Evolutionary conservation across 1,140 invertebrate genomes (phyloP), one percentile per base, ranked within the genome.

Genomic region (Neodiprion lecontei): DNA sequence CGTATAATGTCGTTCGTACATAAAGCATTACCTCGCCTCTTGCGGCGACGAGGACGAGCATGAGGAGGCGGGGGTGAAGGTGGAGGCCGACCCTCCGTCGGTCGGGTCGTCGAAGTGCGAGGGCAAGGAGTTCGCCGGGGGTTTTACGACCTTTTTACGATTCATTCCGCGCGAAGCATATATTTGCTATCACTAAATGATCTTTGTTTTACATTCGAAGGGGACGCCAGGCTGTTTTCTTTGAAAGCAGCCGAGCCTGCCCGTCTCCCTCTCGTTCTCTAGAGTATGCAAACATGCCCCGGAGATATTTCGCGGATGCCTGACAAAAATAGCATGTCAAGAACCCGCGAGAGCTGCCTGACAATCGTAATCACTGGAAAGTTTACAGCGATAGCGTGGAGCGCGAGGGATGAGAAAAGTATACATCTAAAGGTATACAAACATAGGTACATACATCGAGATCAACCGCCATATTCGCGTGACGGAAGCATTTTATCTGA

Each of bases 181-280:
- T 71, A 71, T 71, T 71, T 71, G 70, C 70, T 71, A 71, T 71
- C 70, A 48, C 23, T 21, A 48, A 71, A 71, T 71, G 70, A 71
- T 71, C 70, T 71, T 71, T 71, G 70, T 71, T 71, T 71, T 50
- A 71, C 70, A 71, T 71, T 50, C 40, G 48, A 49, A n/a, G 17
- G 48, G 48, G 70, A 17, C 70, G 14, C 67, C n/a, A 21, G 40
- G 67, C 61, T 65, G 61, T 21, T 40, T 40, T 40, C 61, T 65
- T 21, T 65, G 12, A 14, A 14, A 14, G 12, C 12, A 14, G 12
- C 61, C 61, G 12, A 14, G 61, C 49, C 53, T 7, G 47, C 23
- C 12, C 47, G 47, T 70, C 71, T 47, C 61, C 28, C 67, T 76
- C 68, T 21, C 12, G 12, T 65, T 65, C 61, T 65, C 61, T 65